Percentiles rank a stretch among this genome's conserved stretches.
These are phyloP conservation scores for Rhorus exstirpatorius DNA, from an alignment of 2,888 invertebrate species.

Conservation along the genomic window DNA sequence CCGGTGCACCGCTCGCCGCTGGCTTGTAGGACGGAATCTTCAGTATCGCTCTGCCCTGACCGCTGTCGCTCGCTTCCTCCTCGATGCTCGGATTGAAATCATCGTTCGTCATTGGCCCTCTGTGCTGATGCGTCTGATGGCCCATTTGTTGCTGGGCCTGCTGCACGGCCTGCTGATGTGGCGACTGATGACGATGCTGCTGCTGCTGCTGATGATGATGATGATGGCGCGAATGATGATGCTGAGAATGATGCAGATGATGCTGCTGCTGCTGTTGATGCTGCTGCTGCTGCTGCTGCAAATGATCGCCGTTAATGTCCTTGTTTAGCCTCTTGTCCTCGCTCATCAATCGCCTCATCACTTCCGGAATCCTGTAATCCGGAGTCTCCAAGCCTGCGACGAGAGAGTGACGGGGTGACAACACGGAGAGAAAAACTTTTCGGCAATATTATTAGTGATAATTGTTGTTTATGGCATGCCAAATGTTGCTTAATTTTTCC, in stretches of 20 bases:
- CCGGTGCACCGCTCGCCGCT: slow-evolving; percentile 81
- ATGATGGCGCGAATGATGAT: slow-evolving; percentile 76
- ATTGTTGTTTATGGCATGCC: too few species aligned
- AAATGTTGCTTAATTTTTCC: too few species aligned
- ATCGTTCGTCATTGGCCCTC: slow-evolving; percentile 86
- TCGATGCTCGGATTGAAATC: slow-evolving; percentile 85
- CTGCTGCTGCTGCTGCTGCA: slow-evolving; percentile 78
- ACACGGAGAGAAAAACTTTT: not conserved
- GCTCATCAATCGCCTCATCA: slow-evolving; percentile 87
- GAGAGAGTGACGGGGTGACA: not conserved
- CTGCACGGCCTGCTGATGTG: slow-evolving; percentile 77
- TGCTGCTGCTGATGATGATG: slow-evolving; percentile 74
- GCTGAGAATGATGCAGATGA: slow-evolving; percentile 79
- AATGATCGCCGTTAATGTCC: slow-evolving; percentile 83
- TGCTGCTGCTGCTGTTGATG: slow-evolving; percentile 73
- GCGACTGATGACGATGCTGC: slow-evolving; percentile 77
- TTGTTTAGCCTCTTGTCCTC: slow-evolving; percentile 87
- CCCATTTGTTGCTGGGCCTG: slow-evolving; percentile 72
- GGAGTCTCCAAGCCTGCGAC: slow-evolving; percentile 83
- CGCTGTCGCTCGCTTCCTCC: slow-evolving; percentile 85
- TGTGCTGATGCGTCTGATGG: slow-evolving; percentile 79
- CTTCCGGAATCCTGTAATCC: slow-evolving; percentile 87
- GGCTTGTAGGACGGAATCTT: slow-evolving; percentile 98
- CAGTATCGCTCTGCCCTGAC: slow-evolving; percentile 90
- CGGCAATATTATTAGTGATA: too few species aligned